Evolutionary conservation across 2,888 invertebrate genomes (phyloP).

Genomic region (Atherix ibis): DNA sequence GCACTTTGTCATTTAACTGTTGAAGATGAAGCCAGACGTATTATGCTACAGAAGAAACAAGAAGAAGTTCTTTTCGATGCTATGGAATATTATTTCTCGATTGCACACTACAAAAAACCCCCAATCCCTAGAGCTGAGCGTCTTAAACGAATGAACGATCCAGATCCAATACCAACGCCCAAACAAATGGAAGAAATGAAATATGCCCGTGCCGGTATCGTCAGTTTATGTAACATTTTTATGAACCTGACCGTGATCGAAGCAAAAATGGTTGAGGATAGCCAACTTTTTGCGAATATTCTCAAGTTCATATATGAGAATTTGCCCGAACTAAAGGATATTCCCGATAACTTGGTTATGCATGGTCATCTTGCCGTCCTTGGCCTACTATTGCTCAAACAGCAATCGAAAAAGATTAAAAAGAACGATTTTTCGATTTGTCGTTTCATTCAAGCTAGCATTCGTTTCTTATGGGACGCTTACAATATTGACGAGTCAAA

Average conservation of each 20-base stretch:
- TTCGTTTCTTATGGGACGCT: conserved; percentile 84
- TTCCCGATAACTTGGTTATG: conserved; percentile 66
- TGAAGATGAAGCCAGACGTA: conserved; percentile 72
- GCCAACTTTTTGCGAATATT: conserved; percentile 58
- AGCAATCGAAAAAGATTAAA: conserved; percentile 65
- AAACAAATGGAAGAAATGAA: conserved; percentile 66
- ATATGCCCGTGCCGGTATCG: conserved; percentile 69
- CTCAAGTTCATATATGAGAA: conserved; percentile 75
- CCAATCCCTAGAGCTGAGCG: conserved; percentile 67
- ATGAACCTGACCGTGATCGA: conserved; percentile 87
- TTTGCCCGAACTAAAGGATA: conserved; percentile 68
- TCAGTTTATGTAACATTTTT: conserved; percentile 77
- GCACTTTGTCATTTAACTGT: conserved; percentile 82
- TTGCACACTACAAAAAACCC: conserved; percentile 71
- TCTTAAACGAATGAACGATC: conserved; percentile 55
- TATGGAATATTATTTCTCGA: conserved; percentile 70
- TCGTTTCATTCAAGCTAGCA: conserved; percentile 75
- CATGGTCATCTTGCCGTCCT: conserved; percentile 73
- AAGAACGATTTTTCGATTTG: conserved; percentile 81
- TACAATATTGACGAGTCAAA: conserved; percentile 79
- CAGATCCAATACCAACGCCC: conserved; percentile 58
- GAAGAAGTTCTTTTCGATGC: conserved; percentile 69
- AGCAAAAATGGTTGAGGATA: conserved; percentile 64
- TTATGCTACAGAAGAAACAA: conserved; percentile 59
- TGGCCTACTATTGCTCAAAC: conserved; percentile 67